Evolutionary conservation across 2,113 vertebrate species (phyloP).

Genomic region (Leuciscus idus): DNA sequence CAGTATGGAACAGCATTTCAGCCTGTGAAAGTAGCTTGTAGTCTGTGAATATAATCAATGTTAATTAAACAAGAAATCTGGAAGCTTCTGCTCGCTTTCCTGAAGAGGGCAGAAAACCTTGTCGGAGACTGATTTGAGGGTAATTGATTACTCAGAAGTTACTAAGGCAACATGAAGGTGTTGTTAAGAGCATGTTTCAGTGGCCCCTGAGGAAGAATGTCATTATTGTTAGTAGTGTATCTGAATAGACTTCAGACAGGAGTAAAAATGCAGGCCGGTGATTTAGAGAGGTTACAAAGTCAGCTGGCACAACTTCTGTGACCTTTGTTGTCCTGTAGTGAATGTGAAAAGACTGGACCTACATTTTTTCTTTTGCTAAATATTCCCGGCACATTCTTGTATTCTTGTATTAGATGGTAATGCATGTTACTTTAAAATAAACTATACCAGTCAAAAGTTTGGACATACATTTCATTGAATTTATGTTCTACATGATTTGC

Average conservation of each 20-base stretch:
- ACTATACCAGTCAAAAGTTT: not conserved
- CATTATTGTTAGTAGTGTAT: not conserved
- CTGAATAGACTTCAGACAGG: not conserved
- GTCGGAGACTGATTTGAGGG: conserved; percentile 34
- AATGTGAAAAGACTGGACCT: conserved; percentile 1
- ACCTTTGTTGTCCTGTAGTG: not conserved
- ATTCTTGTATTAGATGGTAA: too few relatives aligned
- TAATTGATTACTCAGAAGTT: conserved; percentile 41
- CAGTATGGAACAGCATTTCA: not conserved
- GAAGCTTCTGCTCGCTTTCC: conserved; percentile 20
- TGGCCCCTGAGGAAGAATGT: conserved; percentile 6
- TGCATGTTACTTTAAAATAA: not conserved
- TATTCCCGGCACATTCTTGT: not conserved
- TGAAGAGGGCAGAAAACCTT: conserved; percentile 39
- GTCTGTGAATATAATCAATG: not conserved
- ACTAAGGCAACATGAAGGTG: conserved; percentile 60
- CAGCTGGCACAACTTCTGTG: not conserved
- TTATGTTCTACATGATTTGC: not conserved
- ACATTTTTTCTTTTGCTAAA: not conserved
- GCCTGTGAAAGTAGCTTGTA: not conserved
- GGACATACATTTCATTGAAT: not conserved
- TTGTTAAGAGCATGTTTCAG: conserved; percentile 54
- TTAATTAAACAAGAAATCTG: not conserved
- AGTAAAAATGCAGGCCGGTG: not conserved
- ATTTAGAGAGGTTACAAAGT: conserved; percentile 1